A percentile compares a stretch with the other conserved stretches of the same genome.
Conservation (phyloP, 92 coral and sea anemone genomes). For the Palythoa heliodiscus region DNA sequence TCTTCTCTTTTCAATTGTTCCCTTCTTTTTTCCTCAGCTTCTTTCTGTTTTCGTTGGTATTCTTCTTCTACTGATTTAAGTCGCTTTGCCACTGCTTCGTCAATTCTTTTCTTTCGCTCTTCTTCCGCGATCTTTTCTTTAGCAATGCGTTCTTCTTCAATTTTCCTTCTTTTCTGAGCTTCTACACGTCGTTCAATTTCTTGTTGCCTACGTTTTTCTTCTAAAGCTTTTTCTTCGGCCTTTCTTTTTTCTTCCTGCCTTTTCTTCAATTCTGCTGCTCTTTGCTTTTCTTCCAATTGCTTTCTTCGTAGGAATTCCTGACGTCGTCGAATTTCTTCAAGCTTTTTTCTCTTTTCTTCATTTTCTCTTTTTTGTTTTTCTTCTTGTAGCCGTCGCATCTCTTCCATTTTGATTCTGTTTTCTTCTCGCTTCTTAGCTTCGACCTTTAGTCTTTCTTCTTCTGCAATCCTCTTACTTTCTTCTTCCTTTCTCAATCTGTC, state of each 20-base stretch:
- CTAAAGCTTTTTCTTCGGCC: not conserved
- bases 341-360: not conserved
- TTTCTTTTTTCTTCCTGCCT: constrained; percentile 12
- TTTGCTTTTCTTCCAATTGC: constrained; percentile 8
- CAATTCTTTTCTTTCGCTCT: constrained; percentile 34
- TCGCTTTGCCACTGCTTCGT: constrained; percentile 36
- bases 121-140: constrained; percentile 16
- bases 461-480: not conserved
- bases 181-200: not conserved
- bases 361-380: not conserved
- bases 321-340: not conserved
- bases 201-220: constrained; percentile 16
- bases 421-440: constrained; percentile 8
- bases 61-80: constrained; percentile 32
- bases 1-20: not conserved
- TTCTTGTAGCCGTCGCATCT: not conserved
- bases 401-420: constrained; percentile 18
- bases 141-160: constrained; percentile 28
- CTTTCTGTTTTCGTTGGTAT: constrained; percentile 18
- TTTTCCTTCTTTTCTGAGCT: not conserved
- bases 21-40: constrained; percentile 23
- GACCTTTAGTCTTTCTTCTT: not conserved
- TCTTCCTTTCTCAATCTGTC: constrained; percentile 3
- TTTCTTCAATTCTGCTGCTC: constrained; percentile 19
- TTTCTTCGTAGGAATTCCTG: not conserved